Base-by-base conservation (phyloP, 2,888 invertebrate genomes). In the Eupsilia transversa region DNA sequence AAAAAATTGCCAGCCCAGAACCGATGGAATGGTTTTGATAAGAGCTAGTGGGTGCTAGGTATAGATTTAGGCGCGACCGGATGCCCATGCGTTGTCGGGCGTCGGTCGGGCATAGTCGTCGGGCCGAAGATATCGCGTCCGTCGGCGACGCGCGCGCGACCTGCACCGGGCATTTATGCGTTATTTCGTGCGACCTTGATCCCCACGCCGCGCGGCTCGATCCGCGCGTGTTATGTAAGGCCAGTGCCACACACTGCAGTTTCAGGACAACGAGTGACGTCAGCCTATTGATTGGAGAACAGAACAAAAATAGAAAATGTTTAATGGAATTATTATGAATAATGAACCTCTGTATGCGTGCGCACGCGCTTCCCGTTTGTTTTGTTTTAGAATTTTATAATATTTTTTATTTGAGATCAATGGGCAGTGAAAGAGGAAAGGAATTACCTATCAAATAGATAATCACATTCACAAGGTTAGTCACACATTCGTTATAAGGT, bases 101-200 rank as follows among this genome's bases (percentile, higher is more conserved):
- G 68, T 74, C 73, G 46, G 27, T 68, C 80, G 65, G 68, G 69
- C 35, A 23, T 35, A 38, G 54, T 77, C 41, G 71, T 46, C 63
- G 46, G 27, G 59, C 79, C 86, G 59, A 66, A 69, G 68, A 74
- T 83, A 72, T 56, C 67, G 64, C 63, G 82, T 75, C 77, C 72
- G 80, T 30, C 61, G 61, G 57, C 63, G 33, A 56, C 72, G 71
- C 64, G 70, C 52, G 68, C 72, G 63, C 82, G 79, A 73, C 86
- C 86, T 89, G 89, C 90, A 89, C 83, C 82, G 83, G 80, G 71
- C 86, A 35, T 59, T 87, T 89, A 91, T 91, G 93, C 93, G 92
- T 92, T 93, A 93, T 92, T 93, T 92, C 90, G 90, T 90, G 87
- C 89, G 94, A 89, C 96, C 96, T 96, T 96, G 96, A 95, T 96